These are phyloP conservation scores for Zosterops hypoxanthus DNA, from an alignment of 2,113 vertebrate species.

Conservation along the genomic window DNA sequence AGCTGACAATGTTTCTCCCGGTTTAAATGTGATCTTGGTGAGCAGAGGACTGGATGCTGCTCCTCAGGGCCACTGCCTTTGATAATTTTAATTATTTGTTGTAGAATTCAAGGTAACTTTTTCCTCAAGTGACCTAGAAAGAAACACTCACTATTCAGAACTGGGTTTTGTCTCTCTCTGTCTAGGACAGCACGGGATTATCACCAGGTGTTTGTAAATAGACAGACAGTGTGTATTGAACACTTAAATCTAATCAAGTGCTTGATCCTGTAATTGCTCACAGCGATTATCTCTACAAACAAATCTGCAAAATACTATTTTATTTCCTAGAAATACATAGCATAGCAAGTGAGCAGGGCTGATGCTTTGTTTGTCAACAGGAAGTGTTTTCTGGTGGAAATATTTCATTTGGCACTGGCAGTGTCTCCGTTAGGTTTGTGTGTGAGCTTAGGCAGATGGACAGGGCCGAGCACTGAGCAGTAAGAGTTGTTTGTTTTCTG, in stretches of 20 bases:
- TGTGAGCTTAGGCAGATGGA: neutral
- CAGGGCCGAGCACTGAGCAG: rapidly evolving
- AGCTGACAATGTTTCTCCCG: neutral
- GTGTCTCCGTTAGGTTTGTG: neutral
- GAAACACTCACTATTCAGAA: neutral
- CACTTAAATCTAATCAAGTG: neutral
- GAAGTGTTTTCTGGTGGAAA: neutral
- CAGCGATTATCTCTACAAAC: neutral
- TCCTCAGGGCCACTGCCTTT: neutral
- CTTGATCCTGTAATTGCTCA: neutral
- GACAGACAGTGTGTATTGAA: neutral
- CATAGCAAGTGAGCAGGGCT: neutral
- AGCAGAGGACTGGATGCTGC: neutral
- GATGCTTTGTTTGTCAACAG: neutral
- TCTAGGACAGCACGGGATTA: neutral
- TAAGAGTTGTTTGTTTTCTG: neutral
- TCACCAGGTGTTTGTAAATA: neutral
- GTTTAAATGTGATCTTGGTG: neutral
- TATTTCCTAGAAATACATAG: neutral
- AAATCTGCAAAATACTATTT: neutral
- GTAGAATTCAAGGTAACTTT: neutral
- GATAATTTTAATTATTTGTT: neutral
- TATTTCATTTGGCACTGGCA: neutral
- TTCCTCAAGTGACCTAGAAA: neutral
- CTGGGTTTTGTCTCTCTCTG: neutral